phyloP scores from a whole-genome alignment of 2,113 vertebrate genomes.

The Ammodytes marinus region DNA sequence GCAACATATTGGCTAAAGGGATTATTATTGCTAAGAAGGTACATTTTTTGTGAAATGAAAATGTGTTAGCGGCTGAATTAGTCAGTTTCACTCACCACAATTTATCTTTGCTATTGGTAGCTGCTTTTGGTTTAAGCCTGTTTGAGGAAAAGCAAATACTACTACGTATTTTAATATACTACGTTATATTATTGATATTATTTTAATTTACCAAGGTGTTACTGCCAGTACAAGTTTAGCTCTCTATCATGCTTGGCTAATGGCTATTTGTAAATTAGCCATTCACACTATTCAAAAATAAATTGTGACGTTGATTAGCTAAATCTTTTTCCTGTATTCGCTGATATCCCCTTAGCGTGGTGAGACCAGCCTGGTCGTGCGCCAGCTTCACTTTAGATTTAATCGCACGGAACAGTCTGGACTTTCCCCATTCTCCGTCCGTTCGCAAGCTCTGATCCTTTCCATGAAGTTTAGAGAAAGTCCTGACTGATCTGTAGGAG shows the following conservation, averaged over 20 bases:
- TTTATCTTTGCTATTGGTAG: too few relatives aligned
- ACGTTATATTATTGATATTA: neutral
- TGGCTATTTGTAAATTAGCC: too few relatives aligned
- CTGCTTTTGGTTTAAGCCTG: neutral
- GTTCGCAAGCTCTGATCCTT: too few relatives aligned
- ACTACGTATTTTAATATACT: too few relatives aligned
- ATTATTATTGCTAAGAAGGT: neutral
- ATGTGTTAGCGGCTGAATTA: neutral
- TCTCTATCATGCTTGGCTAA: neutral
- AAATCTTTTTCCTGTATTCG: neutral
- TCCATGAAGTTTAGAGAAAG: too few relatives aligned
- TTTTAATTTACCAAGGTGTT: neutral
- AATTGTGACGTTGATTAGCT: neutral
- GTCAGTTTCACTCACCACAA: neutral
- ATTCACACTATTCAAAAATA: neutral
- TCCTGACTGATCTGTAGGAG: too few relatives aligned
- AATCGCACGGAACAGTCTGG: too few relatives aligned
- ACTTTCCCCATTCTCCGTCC: too few relatives aligned
- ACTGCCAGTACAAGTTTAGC: neutral
- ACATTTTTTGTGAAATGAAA: neutral
- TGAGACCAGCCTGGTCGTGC: too few relatives aligned
- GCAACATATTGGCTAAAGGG: neutral
- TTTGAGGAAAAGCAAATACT: neutral
- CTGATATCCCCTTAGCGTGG: neutral
- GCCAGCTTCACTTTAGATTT: too few relatives aligned